Evolutionary conservation across 2,888 invertebrate genomes (phyloP).

Genomic region (Unio pictorum): DNA sequence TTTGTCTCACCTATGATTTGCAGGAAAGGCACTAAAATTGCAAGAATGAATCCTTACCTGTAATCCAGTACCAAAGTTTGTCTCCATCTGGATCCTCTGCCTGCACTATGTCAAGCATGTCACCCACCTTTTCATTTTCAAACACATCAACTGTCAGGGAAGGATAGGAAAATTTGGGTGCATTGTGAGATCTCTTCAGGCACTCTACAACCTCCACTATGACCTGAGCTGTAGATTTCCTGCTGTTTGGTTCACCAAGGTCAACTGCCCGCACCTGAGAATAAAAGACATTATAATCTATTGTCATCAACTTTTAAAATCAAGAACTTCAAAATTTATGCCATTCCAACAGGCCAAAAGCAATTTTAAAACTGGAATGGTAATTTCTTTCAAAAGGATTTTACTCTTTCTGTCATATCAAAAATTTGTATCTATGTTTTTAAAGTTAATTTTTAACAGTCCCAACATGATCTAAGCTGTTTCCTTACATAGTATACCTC

Average conservation of each 20-base stretch:
- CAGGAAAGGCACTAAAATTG: too few species aligned
- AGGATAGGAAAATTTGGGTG: conserved; percentile 77
- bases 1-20: too few species aligned
- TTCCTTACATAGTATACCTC: too few species aligned
- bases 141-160: conserved; percentile 55
- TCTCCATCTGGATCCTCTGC: conserved; percentile 90
- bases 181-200: conserved; percentile 72
- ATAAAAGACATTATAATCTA: background rate
- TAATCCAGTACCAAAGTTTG: conserved; percentile 91
- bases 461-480: too few species aligned
- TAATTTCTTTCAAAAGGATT: too few species aligned
- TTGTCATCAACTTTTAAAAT: too few species aligned
- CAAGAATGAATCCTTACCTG: conserved; percentile 66
- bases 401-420: too few species aligned
- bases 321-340: too few species aligned
- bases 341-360: too few species aligned
- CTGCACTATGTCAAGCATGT: conserved; percentile 87
- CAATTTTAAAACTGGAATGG: too few species aligned
- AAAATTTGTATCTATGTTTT: too few species aligned
- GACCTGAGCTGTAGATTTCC: conserved; percentile 72
- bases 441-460: too few species aligned
- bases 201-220: conserved; percentile 53
- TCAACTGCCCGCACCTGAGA: conserved; percentile 53
- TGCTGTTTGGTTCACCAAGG: conserved; percentile 49
- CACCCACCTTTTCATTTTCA: conserved; percentile 84